Evolutionary conservation across 2,797 vertebrate genomes (phyloP), one percentile per base, ranked within the genome.

Genomic region (Labroides dimidiatus): DNA sequence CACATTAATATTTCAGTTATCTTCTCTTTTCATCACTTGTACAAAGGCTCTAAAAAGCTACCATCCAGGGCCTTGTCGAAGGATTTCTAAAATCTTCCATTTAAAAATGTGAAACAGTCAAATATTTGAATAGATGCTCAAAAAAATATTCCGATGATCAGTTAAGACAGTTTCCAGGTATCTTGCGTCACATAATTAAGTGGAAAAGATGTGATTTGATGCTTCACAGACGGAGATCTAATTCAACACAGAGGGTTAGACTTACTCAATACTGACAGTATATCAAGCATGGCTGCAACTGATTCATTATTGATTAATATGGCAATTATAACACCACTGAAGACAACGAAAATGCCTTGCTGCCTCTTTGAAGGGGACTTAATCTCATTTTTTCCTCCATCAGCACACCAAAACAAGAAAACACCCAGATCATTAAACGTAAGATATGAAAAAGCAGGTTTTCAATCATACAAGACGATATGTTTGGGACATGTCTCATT

Each of bases 291-390:
- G 50, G 19, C 23, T 2, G 37, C 19, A 45, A 45, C 19, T 23
- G n/a, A 1, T 24, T 27, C 4, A 55, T 65, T 47, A 52, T n/a
- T 47, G 16, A 60, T 24, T 45, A 10, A 59, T 58, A 49, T 47
- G 16, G n/a, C 11, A 10, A 53, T 48, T 48, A 52, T 52, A 52
- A 52, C n/a, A 52, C 24, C 24, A 52, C n/a, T 52, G 50, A n/a
- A 6, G 50, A 52, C 11, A 27, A 24, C n/a, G 24, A 52, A 52
- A 52, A 52, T n/a, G 16, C 4, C 4, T n/a, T n/a, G 14, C 9
- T 49, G 21, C 4, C 4, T n/a, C 19, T 21, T 12, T 49, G 21
- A 41, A 45, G 16, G 27, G 37, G 20, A 24, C 2, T 30, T 19
- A 36, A 10, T 41, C 42, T 56, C 20, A 41, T 23, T 23, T 42